Base-by-base conservation (phyloP, 1,140 invertebrate species). In the Oreohelix idahoensis region DNA sequence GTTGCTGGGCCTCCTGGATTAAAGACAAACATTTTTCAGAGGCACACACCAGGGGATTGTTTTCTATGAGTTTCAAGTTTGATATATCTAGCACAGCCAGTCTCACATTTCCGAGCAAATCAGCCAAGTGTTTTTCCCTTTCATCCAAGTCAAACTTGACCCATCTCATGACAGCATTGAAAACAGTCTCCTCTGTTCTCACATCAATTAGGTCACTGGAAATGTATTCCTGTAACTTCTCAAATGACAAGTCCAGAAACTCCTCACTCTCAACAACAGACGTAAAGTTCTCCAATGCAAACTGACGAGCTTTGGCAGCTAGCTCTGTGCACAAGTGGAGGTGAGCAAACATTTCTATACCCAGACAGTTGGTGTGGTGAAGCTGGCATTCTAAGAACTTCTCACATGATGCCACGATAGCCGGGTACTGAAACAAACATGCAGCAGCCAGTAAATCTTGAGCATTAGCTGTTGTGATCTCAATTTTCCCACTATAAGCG, bases 371-470 rank as follows among this genome's bases (percentile, higher is more conserved):
- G 42, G 90, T 90, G n/a, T 90, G 85, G 83, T 92, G 91, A 17
- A 94, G 87, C 83, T 93, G 90, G n/a, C 86, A 77, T 29, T 89
- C 79, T 5, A 94, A 88, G 83, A 93, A 92, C n/a, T 91, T 84
- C 73, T 89, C 91, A 75, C 91, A 92, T 63, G 89, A 89, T 42
- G 91, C 87, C 53, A 93, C 90, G 49, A 94, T 91, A 45, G 89
- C 88, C 35, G 92, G 91, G 84, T 93, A 93, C 85, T 93, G 91
- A 70, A 93, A 91, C 86, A 93, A 88, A 71, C 89, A 89, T 0
- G 91, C 91, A 77, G 93, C 91, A 80, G 92, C 90, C 42, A 94
- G 86, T 70, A 94, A 84, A 77, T 93, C 91, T 77, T 93, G 90
- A 70, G 93, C 92, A 87, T 92, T 93, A 74, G 92, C 90, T 29